Percentiles rank a stretch among this genome's conserved stretches.
Conservation (phyloP, 53 echinoderm and acorn worm genomes). For the Echinometra lucunter region DNA sequence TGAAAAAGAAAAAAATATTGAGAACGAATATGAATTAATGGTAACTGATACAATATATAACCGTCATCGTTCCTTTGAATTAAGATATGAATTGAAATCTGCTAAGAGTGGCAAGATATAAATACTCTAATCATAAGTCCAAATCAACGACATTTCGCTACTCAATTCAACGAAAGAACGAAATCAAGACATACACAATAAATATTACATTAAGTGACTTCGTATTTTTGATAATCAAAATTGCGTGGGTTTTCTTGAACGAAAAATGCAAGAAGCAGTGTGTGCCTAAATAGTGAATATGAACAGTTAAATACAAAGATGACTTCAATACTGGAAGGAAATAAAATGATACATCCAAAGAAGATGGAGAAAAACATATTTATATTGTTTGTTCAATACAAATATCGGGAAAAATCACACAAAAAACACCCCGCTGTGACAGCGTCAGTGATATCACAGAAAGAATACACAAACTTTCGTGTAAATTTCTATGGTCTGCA, state of each 20-base stretch:
- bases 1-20: neutral
- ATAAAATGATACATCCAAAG: neutral
- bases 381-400: neutral
- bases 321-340: conserved; percentile 23
- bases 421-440: neutral
- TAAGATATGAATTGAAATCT: neutral
- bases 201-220: conserved; percentile 19
- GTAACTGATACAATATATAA: neutral
- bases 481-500: no score
- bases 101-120: conserved; percentile 55
- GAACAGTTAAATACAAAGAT: neutral
- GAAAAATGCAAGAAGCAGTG: neutral
- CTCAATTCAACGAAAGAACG: neutral
- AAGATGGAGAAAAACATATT: neutral
- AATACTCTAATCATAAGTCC: neutral
- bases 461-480: neutral
- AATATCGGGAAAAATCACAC: neutral
- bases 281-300: neutral
- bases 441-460: neutral
- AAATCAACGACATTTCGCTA: neutral
- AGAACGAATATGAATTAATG: neutral
- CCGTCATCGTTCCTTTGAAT: neutral
- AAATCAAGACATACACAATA: conserved; percentile 47
- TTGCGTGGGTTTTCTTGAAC: neutral
- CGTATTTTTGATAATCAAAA: neutral